phyloP scores from a whole-genome alignment of 2,888 invertebrate species.

The Limnephilus marmoratus region DNA sequence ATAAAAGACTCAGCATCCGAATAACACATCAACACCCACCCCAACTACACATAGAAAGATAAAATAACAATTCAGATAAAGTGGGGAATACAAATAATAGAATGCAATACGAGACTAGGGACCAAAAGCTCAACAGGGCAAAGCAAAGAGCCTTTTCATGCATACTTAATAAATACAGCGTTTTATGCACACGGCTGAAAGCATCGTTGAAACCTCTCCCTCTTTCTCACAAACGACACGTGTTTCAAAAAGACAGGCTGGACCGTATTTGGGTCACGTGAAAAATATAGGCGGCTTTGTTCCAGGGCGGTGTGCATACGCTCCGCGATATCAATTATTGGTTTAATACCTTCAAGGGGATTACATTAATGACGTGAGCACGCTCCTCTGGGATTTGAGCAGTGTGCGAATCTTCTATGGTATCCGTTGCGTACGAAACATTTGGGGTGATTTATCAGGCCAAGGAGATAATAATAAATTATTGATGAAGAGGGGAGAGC shows the following conservation, averaged over 20 bases:
- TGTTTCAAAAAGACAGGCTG: neutral
- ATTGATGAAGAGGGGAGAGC: neutral
- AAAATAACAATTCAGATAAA: neutral
- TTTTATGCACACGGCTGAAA: neutral
- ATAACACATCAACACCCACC: neutral
- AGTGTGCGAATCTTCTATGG: neutral
- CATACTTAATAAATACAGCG: conserved; percentile 15
- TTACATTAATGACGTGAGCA: conserved; percentile 17
- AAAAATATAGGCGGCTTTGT: conserved; percentile 1
- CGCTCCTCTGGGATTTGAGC: neutral
- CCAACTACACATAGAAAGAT: neutral
- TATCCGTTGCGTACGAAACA: neutral
- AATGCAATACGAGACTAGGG: neutral
- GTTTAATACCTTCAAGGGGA: neutral
- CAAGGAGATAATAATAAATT: neutral
- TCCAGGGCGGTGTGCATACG: conserved; percentile 26
- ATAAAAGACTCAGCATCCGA: neutral
- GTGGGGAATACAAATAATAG: neutral
- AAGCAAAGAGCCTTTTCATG: conserved; percentile 15
- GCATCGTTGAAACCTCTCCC: too few relatives aligned
- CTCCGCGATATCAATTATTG: conserved; percentile 3
- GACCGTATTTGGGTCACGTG: conserved; percentile 3
- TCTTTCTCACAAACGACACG: too few relatives aligned
- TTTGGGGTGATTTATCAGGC: neutral
- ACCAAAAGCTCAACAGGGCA: neutral